A percentile compares a stretch with the other conserved stretches of the same genome.
Conservation (phyloP, 2,797 vertebrate species). For the Pelodytes ibericus region DNA sequence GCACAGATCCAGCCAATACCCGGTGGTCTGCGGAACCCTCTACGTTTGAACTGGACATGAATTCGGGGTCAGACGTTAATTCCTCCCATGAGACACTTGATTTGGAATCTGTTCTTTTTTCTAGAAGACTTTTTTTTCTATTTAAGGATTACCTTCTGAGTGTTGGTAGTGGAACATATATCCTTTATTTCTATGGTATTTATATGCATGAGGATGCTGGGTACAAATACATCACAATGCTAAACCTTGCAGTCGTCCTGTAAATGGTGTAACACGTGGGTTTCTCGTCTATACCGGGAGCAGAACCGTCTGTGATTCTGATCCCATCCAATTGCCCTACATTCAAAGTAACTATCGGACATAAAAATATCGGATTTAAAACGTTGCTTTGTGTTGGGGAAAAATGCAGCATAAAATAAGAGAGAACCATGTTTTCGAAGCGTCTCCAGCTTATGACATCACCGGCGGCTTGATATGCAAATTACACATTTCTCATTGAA, state of each 20-base stretch:
- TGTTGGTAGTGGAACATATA: not conserved
- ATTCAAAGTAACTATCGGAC: no score
- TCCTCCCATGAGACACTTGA: not conserved
- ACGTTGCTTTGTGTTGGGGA: no score
- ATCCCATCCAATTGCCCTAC: no score
- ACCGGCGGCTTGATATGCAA: no score
- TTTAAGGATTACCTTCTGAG: not conserved
- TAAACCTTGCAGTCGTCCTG: not conserved
- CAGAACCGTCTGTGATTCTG: no score
- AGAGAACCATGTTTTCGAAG: no score
- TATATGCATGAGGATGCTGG: constrained; percentile 32
- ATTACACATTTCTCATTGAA: no score
- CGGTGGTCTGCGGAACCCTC: not conserved
- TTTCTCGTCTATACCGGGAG: no score
- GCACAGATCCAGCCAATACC: not conserved
- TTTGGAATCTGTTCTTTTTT: constrained; percentile 25
- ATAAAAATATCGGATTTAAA: no score
- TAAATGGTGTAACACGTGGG: not conserved
- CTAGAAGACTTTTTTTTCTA: constrained; percentile 38
- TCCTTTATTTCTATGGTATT: constrained; percentile 2
- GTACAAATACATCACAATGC: not conserved
- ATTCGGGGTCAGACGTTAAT: not conserved
- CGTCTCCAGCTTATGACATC: no score
- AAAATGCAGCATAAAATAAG: no score
- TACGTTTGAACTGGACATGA: not conserved